Conservation (phyloP, 2,113 vertebrate species). For the Aphyosemion australe region DNA sequence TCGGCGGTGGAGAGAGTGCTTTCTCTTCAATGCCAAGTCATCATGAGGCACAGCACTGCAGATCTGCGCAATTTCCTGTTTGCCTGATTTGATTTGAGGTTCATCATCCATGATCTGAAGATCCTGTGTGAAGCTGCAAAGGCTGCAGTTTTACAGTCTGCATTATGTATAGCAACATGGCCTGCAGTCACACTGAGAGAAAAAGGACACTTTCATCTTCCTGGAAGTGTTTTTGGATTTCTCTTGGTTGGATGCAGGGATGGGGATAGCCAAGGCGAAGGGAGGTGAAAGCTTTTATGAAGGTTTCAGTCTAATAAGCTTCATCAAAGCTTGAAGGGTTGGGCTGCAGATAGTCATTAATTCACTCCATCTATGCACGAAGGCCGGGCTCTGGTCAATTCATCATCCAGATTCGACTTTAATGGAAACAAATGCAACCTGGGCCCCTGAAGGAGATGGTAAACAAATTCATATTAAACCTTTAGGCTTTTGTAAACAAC, state of each 20-base stretch:
- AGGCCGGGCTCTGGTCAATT: slow-evolving; percentile 18
- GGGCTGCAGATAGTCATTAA: slow-evolving; percentile 32
- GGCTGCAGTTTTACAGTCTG: background rate
- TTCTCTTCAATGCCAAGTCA: slow-evolving; percentile 11
- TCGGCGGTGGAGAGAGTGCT: slow-evolving; percentile 13
- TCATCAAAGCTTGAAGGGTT: slow-evolving; percentile 10
- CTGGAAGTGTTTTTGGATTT: slow-evolving; percentile 32
- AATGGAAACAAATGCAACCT: slow-evolving; percentile 37
- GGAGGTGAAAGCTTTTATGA: slow-evolving; percentile 9
- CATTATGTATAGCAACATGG: slow-evolving; percentile 32
- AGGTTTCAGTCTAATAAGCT: slow-evolving; percentile 5
- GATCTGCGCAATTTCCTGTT: slow-evolving; percentile 10
- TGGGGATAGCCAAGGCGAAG: background rate
- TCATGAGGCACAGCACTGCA: background rate
- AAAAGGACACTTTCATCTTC: slow-evolving; percentile 39
- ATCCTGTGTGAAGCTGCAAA: background rate
- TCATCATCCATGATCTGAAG: slow-evolving; percentile 28
- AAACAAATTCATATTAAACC: slow-evolving; percentile 5
- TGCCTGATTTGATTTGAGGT: slow-evolving; percentile 38
- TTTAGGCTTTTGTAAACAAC: background rate
- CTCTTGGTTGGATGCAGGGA: slow-evolving; percentile 1
- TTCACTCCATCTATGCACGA: slow-evolving; percentile 5
- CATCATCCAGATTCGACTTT: slow-evolving; percentile 21
- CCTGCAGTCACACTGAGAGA: slow-evolving; percentile 35
- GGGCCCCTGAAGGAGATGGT: background rate